Conservation (phyloP, 2,797 vertebrate genomes). For the Eleutherodactylus coqui region DNA sequence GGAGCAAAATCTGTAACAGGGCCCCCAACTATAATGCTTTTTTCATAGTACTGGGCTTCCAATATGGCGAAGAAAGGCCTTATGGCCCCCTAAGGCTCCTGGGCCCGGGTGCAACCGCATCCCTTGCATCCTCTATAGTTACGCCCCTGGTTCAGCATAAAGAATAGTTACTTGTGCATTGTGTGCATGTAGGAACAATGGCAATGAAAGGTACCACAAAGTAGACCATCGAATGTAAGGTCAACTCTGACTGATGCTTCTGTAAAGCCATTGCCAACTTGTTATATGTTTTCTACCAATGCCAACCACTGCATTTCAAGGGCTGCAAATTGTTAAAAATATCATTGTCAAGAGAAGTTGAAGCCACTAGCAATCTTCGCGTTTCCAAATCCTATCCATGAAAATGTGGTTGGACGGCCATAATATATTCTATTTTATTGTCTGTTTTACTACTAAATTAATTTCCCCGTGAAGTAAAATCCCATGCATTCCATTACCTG, state of each 20-base stretch:
- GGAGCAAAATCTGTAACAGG: too few species aligned
- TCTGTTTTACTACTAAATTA: neutral
- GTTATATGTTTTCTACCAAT: neutral
- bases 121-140: too few species aligned
- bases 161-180: too few species aligned
- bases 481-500: neutral
- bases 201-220: neutral
- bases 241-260: neutral
- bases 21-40: too few species aligned
- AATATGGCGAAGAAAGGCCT: too few species aligned
- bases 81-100: too few species aligned
- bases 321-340: neutral
- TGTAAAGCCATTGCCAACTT: neutral
- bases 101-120: too few species aligned
- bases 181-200: too few species aligned
- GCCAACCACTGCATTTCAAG: neutral
- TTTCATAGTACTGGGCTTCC: too few species aligned
- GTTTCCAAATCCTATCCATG: neutral
- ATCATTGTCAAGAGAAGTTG: neutral
- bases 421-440: neutral
- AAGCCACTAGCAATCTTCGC: too few species aligned
- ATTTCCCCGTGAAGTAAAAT: neutral
- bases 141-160: too few species aligned
- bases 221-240: neutral
- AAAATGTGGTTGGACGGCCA: neutral